Evolutionary conservation across 2,113 vertebrate species (phyloP), one percentile per base, ranked within the genome.

Genomic region (Chloropsis cyanopogon): DNA sequence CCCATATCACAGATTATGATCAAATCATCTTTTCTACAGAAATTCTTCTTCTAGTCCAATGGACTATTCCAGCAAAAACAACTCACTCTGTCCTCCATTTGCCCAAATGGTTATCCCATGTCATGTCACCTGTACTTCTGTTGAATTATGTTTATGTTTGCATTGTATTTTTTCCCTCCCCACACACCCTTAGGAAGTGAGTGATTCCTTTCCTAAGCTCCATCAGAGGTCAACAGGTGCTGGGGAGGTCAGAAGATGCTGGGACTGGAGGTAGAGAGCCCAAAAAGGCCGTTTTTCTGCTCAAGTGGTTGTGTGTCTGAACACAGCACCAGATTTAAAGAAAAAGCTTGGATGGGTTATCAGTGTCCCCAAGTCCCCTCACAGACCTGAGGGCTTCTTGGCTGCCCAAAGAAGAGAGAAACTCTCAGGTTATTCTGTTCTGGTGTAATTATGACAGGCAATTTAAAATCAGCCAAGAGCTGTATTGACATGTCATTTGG

Each of bases 281-380:
- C 50, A 23, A 42, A 82, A 60, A 42, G 14, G 28, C 3, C 3
- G 6, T 73, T 78, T 91, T 52, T 61, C 53, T 14, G 3, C 44
- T 78, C 7, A 7, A 33, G 33, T 2, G 3, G 41, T 37, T 0
- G 0, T 46, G 31, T 5, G 2, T 72, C 69, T 76, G 18, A 26
- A 76, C 2, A 1, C 44, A 81, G 47, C 5, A 5, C 13, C 5
- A 7, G 44, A 14, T 37, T 64, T 65, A 69, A 39, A 65, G 29
- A 28, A 69, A 50, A n/a, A 6, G 18, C 20, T 31, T n/a, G 20
- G 54, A 11, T 39, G 21, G 6, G 7, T 56, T 46, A 37, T 37
- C 29, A 7, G 11, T 23, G 19, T 52, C 21, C 21, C 26, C 47
- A 52, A 1, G 44, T 59, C 9, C 53, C 29, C 39, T 39, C 19